Conservation (phyloP, 2,797 vertebrate genomes). For the Gambelia wislizenii region DNA sequence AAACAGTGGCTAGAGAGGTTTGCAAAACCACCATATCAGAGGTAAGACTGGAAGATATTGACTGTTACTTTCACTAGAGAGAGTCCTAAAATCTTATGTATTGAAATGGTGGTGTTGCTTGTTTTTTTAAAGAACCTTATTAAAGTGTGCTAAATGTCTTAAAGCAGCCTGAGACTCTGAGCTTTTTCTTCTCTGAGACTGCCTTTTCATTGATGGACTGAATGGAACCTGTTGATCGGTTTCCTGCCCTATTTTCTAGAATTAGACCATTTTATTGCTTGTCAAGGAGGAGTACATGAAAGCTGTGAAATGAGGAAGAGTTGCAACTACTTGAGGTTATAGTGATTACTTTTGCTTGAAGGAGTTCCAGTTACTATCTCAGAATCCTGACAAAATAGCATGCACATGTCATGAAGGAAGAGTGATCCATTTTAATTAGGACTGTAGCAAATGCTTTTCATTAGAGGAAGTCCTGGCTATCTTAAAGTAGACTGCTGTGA, state of each 20-base stretch:
- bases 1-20: constrained; percentile 93
- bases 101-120: background rate
- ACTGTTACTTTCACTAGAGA: background rate
- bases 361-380: background rate
- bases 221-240: background rate
- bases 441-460: background rate
- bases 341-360: background rate
- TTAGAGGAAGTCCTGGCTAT: background rate
- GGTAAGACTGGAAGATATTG: constrained; percentile 73
- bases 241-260: background rate
- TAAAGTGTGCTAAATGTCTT: background rate
- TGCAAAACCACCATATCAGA: constrained; percentile 91
- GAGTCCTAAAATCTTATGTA: background rate
- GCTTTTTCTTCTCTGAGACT: background rate
- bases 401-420: background rate
- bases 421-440: background rate
- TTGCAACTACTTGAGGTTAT: background rate
- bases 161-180: background rate
- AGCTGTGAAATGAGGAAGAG: background rate
- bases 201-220: background rate
- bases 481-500: background rate
- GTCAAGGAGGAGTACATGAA: background rate
- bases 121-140: background rate
- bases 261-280: background rate
- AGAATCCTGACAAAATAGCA: background rate